Evolutionary conservation across 2,888 invertebrate genomes (phyloP).

Genomic region (Encarsia formosa): DNA sequence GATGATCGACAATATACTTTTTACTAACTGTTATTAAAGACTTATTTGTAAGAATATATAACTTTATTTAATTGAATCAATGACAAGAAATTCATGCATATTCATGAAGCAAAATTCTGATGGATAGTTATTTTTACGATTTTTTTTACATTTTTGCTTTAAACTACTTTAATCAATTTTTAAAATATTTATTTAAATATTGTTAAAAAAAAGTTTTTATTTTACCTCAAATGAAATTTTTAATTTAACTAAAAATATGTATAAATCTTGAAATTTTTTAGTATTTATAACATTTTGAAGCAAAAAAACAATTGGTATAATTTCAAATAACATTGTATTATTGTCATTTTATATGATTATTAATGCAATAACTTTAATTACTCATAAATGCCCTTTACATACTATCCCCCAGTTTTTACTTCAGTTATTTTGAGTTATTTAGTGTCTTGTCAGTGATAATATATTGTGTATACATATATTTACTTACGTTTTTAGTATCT

Average conservation of each 20-base stretch:
- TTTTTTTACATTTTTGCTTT: too few relatives aligned
- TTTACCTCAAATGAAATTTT: too few relatives aligned
- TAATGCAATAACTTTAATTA: constrained; percentile 5
- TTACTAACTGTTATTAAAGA: constrained; percentile 27
- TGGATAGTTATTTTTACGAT: too few relatives aligned
- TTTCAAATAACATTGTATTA: constrained; percentile 8
- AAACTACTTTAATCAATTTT: too few relatives aligned
- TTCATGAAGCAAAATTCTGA: too few relatives aligned
- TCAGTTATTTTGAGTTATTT: neutral
- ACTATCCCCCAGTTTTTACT: neutral
- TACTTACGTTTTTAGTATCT: constrained; percentile 12
- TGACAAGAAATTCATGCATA: constrained; percentile 1
- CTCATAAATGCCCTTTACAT: constrained; percentile 15
- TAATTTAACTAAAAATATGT: too few relatives aligned
- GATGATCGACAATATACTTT: too few relatives aligned
- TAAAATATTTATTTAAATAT: too few relatives aligned
- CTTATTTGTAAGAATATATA: constrained; percentile 28
- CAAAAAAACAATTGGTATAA: too few relatives aligned
- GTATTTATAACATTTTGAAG: too few relatives aligned
- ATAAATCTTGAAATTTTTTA: too few relatives aligned
- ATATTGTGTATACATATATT: neutral
- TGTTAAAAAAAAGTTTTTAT: too few relatives aligned
- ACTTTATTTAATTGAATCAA: constrained; percentile 13
- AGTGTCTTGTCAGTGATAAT: neutral
- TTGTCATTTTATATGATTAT: constrained; percentile 14